Percentiles rank a stretch among this genome's conserved stretches.
Conservation (phyloP, 2,888 invertebrate genomes). For the Linnaemya vulpina region DNA sequence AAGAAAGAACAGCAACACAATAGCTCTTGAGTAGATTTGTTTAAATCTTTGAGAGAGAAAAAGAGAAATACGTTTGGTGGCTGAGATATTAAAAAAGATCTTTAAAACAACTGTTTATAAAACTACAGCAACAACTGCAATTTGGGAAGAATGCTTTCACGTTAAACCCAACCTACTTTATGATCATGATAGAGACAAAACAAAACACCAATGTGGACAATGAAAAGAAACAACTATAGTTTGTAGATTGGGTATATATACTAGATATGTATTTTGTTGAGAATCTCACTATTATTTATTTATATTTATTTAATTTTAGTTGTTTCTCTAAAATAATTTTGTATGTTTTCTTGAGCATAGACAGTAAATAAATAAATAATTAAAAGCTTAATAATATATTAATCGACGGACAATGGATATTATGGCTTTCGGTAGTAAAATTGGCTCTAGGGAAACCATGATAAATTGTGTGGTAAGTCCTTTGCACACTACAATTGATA, state of each 20-base stretch:
- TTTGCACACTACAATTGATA: constrained; percentile 65
- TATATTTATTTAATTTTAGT: constrained; percentile 4
- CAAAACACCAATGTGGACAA: not conserved
- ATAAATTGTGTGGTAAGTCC: constrained; percentile 24
- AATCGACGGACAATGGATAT: constrained; percentile 25
- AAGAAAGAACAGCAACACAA: constrained; percentile 21
- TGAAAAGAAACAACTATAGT: not conserved
- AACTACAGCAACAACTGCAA: constrained; percentile 27
- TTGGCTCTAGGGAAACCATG: constrained; percentile 3
- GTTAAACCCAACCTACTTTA: constrained; percentile 63
- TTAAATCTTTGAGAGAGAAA: constrained; percentile 58
- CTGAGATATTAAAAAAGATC: constrained; percentile 71
- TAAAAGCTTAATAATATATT: constrained; percentile 49
- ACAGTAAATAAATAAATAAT: constrained; percentile 29
- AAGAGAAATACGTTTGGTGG: constrained; percentile 79
- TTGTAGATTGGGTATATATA: not conserved
- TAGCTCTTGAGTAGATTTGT: not conserved
- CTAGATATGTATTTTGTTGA: no score
- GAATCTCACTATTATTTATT: not conserved
- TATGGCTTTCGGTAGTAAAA: constrained; percentile 36
- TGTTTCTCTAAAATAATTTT: not conserved
- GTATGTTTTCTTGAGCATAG: not conserved
- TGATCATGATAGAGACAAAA: constrained; percentile 17
- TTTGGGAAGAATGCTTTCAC: constrained; percentile 44
- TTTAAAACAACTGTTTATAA: constrained; percentile 7